Evolutionary conservation across 2,113 vertebrate genomes (phyloP).

Genomic region (Callithrix jacchus): DNA sequence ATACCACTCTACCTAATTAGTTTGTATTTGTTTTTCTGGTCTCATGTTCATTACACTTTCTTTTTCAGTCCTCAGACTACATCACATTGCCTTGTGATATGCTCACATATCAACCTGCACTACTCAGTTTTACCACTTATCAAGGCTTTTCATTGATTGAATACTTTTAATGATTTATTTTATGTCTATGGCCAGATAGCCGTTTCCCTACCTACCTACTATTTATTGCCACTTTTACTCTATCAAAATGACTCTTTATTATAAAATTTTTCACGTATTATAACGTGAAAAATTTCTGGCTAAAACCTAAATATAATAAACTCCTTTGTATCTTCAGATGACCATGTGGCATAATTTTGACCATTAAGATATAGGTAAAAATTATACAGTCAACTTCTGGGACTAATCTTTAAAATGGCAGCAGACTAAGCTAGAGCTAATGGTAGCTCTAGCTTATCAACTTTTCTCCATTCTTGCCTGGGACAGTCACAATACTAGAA

Average conservation of each 20-base stretch:
- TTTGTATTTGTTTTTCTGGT: neutral
- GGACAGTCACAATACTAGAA: neutral
- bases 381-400: neutral
- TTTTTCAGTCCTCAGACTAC: neutral
- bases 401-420: slow-evolving; percentile 13
- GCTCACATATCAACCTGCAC: neutral
- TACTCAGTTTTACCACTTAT: neutral
- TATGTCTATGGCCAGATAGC: neutral
- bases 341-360: neutral
- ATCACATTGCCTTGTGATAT: neutral
- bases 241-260: neutral
- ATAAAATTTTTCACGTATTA: no score
- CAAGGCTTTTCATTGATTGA: neutral
- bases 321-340: neutral
- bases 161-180: slow-evolving; percentile 29
- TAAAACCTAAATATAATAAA: neutral
- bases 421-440: neutral
- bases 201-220: neutral
- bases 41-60: neutral
- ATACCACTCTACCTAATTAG: neutral
- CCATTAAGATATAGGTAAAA: neutral
- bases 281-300: neutral
- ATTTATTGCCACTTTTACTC: neutral
- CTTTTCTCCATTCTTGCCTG: neutral
- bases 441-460: neutral